Conservation (phyloP, 2,888 invertebrate genomes). For the Mechanitis messenoides region DNA sequence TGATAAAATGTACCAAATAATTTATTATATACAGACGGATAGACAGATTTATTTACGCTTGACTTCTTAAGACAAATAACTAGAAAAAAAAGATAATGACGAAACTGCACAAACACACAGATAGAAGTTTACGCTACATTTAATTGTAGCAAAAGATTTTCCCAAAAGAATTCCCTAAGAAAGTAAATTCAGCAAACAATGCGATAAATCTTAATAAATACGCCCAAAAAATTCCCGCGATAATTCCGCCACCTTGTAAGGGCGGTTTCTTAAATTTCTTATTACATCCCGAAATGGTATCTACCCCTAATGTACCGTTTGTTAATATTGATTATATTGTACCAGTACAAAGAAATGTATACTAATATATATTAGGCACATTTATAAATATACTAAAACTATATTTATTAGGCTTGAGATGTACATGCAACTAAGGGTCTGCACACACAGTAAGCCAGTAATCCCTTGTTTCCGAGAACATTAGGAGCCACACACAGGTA, state of each 20-base stretch:
- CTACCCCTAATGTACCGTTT: neutral
- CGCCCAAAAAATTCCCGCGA: conserved; percentile 29
- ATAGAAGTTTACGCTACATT: conserved; percentile 13
- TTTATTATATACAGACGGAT: too few relatives aligned
- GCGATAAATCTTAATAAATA: conserved; percentile 36
- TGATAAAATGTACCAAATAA: too few relatives aligned
- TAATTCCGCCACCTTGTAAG: conserved; percentile 18
- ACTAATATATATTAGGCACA: neutral
- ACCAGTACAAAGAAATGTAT: too few relatives aligned
- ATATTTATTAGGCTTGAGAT: neutral
- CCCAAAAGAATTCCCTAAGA: conserved; percentile 18
- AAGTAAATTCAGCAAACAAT: conserved; percentile 30
- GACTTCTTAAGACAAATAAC: too few relatives aligned
- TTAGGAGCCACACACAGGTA: conserved; percentile 8
- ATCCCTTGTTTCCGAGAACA: conserved; percentile 29
- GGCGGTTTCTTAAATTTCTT: conserved; percentile 25
- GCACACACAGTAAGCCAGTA: conserved; percentile 39
- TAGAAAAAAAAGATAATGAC: conserved; percentile 5
- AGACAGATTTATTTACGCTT: too few relatives aligned
- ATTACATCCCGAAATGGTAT: conserved; percentile 10
- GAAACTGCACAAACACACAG: conserved; percentile 3
- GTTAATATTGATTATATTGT: too few relatives aligned
- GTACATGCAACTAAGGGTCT: conserved; percentile 40
- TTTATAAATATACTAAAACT: neutral
- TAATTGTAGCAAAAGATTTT: conserved; percentile 22